A percentile compares a stretch with the other conserved stretches of the same genome.
Evolutionary conservation across 2,113 vertebrate genomes (phyloP).

Genomic region (Stigmatopora nigra): DNA sequence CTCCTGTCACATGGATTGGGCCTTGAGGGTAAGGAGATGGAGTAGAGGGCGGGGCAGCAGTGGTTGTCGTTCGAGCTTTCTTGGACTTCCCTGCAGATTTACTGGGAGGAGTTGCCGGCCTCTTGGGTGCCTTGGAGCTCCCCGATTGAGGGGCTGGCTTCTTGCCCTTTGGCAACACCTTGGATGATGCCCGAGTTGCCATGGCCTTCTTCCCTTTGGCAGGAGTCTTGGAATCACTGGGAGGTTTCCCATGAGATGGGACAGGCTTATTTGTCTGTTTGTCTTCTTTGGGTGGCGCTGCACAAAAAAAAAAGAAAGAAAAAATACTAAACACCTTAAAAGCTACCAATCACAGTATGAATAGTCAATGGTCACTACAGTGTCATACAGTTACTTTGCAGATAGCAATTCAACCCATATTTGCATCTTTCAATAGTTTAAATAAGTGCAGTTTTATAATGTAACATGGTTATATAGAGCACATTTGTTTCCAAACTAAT

Average conservation of each 20-base stretch:
- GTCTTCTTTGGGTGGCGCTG: conserved; percentile 59
- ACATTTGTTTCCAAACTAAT: not conserved
- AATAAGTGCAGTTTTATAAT: not conserved
- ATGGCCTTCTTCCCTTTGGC: conserved; percentile 51
- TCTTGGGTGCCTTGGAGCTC: conserved; percentile 54
- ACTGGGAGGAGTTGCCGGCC: conserved; percentile 17
- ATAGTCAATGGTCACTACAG: not conserved
- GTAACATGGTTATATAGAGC: not conserved
- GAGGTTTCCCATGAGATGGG: conserved; percentile 38
- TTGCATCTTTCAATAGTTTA: not conserved
- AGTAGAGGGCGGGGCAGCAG: conserved; percentile 34
- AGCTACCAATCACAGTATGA: not conserved
- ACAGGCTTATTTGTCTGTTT: conserved; percentile 53
- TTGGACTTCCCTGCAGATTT: conserved; percentile 54
- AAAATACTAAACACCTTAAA: conserved; percentile 30
- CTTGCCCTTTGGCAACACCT: conserved; percentile 58
- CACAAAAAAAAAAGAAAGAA: conserved; percentile 48
- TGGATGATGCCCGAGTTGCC: conserved; percentile 33
- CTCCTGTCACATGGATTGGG: conserved; percentile 68
- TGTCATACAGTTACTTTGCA: not conserved
- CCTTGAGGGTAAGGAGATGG: conserved; percentile 48
- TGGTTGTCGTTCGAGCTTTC: conserved; percentile 43
- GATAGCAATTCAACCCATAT: not conserved
- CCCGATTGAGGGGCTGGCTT: conserved; percentile 20
- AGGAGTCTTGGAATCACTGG: conserved; percentile 8